phyloP scores from a whole-genome alignment of 2,888 invertebrate genomes.

The Hybos culiciformis region DNA sequence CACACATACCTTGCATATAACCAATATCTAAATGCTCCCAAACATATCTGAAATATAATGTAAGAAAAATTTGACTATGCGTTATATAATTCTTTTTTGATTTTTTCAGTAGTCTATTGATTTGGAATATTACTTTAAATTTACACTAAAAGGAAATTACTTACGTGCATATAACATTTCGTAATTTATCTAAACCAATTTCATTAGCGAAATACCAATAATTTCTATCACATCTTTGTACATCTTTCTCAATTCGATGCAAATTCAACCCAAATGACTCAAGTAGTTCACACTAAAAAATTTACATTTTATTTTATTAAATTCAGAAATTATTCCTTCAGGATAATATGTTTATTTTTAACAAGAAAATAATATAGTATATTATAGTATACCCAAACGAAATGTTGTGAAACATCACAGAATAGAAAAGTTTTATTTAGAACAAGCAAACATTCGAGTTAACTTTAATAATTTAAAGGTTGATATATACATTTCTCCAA shows the following conservation, averaged over 20 bases:
- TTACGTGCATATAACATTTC: slow-evolving; percentile 94
- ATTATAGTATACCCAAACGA: too few relatives aligned
- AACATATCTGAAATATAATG: slow-evolving; percentile 62
- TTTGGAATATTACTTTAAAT: neutral
- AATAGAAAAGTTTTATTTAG: too few relatives aligned
- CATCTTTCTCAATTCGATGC: slow-evolving; percentile 93
- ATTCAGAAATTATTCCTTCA: neutral
- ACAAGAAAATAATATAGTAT: neutral
- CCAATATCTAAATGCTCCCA: slow-evolving; percentile 91
- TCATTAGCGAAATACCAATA: slow-evolving; percentile 82
- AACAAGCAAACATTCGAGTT: too few relatives aligned
- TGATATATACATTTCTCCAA: too few relatives aligned
- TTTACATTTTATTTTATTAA: neutral
- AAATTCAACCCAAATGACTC: slow-evolving; percentile 77
- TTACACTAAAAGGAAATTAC: too few relatives aligned
- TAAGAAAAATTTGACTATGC: neutral
- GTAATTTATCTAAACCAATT: slow-evolving; percentile 80
- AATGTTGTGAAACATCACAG: too few relatives aligned
- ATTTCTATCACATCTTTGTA: slow-evolving; percentile 88
- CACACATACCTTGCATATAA: slow-evolving; percentile 98
- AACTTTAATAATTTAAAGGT: too few relatives aligned
- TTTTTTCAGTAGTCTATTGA: too few relatives aligned
- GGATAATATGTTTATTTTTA: neutral
- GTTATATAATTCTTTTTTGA: too few relatives aligned
- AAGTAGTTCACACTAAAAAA: slow-evolving; percentile 61